Evolutionary conservation across 1,140 invertebrate genomes (phyloP), one percentile per base, ranked within the genome.

Genomic region (Sarcophaga bullata): DNA sequence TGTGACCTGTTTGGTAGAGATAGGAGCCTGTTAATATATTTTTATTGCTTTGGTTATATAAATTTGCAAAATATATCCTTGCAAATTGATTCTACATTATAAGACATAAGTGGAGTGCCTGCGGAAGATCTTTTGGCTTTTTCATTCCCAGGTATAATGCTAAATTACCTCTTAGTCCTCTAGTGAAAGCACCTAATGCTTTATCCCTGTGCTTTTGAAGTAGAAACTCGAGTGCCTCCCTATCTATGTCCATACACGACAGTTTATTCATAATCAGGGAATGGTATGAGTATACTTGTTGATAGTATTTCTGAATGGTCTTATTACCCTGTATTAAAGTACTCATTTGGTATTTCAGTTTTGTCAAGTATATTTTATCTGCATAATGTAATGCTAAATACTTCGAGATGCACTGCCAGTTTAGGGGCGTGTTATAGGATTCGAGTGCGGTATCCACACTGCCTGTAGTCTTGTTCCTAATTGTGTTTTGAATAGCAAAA

Each of bases 221-320:
- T 19, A 85, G 81, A 0, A 83, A 9, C 19, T 19, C 9, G n/a
- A 81, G 54, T 46, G 83, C 25, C 52, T 84, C 83, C 11, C 0
- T n/a, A 8, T 80, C 49, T 11, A 84, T 37, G 50, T 81, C 54
- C 82, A 85, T 83, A 9, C 76, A 84, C n/a, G 17, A n/a, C 9
- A 85, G 81, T 6, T 84, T 85, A 48, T 85, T 85, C 11, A 85
- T n/a, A 0, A 85, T 85, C 9, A 84, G n/a, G 4, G 84, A 83
- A n/a, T 84, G 17, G 10, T 85, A 82, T 80, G 68, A 82, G 8
- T 82, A 86, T 11, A 86, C 84, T 80, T 25, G 9, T 13, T 82
- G 82, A 83, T 86, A 47, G 46, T 85, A 85, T 15, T 84, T 52
- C 50, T 86, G 81, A 0, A 83, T 80, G 1, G 81, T n/a, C 7